These are phyloP conservation scores for Pristionchus japonicus DNA, from an alignment of 2,888 invertebrate species.

Conservation along the genomic window DNA sequence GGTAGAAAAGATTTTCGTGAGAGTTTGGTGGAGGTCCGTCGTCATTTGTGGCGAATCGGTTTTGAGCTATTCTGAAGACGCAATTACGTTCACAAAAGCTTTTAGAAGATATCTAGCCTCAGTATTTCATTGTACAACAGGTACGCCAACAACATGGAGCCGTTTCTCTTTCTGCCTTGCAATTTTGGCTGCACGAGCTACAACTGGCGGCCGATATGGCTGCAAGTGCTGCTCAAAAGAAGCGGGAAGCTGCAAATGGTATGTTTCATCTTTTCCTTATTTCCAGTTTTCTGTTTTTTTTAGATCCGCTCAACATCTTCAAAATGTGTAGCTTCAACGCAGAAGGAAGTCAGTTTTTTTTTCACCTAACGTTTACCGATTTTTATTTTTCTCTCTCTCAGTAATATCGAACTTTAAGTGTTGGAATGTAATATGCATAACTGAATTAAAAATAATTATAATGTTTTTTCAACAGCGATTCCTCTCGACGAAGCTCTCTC, in stretches of 20 bases:
- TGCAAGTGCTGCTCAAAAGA: not conserved
- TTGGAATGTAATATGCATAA: too few relatives aligned
- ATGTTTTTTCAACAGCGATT: not conserved
- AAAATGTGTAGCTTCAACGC: not conserved
- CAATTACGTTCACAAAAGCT: too few relatives aligned
- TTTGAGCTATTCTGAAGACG: too few relatives aligned
- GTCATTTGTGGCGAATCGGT: too few relatives aligned
- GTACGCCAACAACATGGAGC: not conserved
- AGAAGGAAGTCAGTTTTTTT: not conserved
- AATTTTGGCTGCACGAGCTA: not conserved
- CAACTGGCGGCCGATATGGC: not conserved
- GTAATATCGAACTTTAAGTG: too few relatives aligned
- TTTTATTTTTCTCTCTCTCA: too few relatives aligned
- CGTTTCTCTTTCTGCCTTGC: not conserved
- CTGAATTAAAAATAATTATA: not conserved
- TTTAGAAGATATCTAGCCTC: too few relatives aligned
- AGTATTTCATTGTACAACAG: not conserved
- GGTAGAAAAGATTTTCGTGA: too few relatives aligned
- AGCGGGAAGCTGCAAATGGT: not conserved
- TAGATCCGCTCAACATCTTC: not conserved
- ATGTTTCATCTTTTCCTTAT: not conserved
- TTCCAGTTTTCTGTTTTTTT: not conserved
- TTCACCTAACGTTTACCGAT: too few relatives aligned
- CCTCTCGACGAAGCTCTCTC: not conserved
- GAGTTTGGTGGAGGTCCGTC: too few relatives aligned